Evolutionary conservation across 2,888 invertebrate genomes (phyloP).

Genomic region (Oxyteleia sp.): DNA sequence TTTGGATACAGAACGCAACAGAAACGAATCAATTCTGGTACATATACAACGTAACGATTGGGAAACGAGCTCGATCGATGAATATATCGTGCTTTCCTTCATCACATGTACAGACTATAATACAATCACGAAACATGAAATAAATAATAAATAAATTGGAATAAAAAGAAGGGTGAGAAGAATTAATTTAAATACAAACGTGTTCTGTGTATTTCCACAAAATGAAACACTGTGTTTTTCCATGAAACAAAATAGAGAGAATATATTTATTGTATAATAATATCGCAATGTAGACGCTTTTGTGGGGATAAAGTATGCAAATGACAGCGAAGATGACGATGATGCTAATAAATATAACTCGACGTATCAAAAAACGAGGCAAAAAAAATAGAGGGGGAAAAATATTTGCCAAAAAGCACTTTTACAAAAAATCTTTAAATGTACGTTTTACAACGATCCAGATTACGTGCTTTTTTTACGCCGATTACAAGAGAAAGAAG

Average conservation of each 20-base stretch:
- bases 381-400: not conserved
- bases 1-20: constrained; percentile 80
- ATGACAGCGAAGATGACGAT: constrained; percentile 18
- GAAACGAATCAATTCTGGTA: constrained; percentile 48
- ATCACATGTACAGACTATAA: constrained; percentile 52
- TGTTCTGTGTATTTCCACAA: constrained; percentile 35
- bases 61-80: constrained; percentile 46
- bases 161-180: constrained; percentile 43
- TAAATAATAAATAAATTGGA: constrained; percentile 69
- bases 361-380: constrained; percentile 45
- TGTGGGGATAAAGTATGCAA: constrained; percentile 47
- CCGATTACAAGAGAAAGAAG: constrained; percentile 27
- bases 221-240: no score
- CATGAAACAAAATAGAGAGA: constrained; percentile 47
- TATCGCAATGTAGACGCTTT: constrained; percentile 21
- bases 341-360: constrained; percentile 61
- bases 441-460: no score
- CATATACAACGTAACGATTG: constrained; percentile 60
- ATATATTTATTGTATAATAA: constrained; percentile 30
- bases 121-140: constrained; percentile 56
- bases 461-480: no score
- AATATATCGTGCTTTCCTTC: constrained; percentile 41
- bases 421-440: constrained; percentile 22
- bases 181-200: constrained; percentile 42
- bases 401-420: not conserved